Base-by-base conservation (phyloP, 2,797 vertebrate genomes). In the Sparidentex hasta region DNA sequence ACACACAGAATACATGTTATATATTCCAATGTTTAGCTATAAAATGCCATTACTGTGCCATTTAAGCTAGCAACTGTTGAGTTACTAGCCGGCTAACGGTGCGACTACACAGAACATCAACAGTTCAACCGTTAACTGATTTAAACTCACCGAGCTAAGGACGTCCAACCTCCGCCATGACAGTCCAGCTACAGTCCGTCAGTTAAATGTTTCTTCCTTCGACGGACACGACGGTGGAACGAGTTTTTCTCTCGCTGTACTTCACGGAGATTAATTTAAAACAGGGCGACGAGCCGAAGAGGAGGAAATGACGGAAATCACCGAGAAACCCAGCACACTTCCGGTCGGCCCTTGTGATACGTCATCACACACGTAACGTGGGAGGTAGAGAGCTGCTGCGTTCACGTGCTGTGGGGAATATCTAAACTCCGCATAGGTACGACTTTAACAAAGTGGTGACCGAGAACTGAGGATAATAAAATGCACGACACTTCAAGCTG, bases 231-330 rank as follows among this genome's bases (percentile, higher is more conserved):
- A 12, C 0, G 0, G 6, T 8, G 0, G 33, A 27, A 14, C 3
- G 16, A 18, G 4, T 8, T 47, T 0, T 2, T 20, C 18, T 18
- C 9, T 59, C 8, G 0, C 7, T 38, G 2, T 0, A 3, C 17
- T n/a, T 27, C 14, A 25, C 4, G 2, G 18, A 64, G n/a, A 33
- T 6, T 4, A 14, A 17, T 80, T 74, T 38, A 65, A 54, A 57
- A 58, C 6, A 12, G 20, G 44, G 29, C 47, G 57, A 61, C n/a
- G 48, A 62, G 7, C 4, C 4, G 8, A 20, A 21, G 41, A 8
- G 9, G 13, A 74, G 66, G 80, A 88, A 82, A 44, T 46, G 44
- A 77, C 18, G 66, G 80, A 88, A 82, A 44, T 14, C 13, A 77
- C 18, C 17, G 51, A 65, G 55, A 46, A 48, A 17, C 29, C 52